phyloP scores from a whole-genome alignment of 92 coral and sea anemone species.

The Bergia puertoricense region DNA sequence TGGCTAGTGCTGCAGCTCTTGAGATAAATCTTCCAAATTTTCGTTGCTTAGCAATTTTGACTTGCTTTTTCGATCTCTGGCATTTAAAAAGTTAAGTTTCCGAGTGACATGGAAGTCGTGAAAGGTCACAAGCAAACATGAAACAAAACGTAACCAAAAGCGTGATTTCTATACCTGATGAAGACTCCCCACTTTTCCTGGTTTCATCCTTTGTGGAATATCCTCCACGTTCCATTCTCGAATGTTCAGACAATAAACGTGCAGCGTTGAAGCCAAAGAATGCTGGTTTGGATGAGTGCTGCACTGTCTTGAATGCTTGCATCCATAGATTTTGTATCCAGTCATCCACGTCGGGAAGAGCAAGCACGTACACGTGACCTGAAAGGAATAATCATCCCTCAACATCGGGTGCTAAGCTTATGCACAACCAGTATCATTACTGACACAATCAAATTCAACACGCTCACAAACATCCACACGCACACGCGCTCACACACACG shows the following conservation, averaged over 20 bases:
- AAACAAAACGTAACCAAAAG: neutral
- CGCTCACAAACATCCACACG: neutral
- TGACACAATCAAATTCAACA: no score
- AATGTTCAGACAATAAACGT: neutral
- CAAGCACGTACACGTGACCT: neutral
- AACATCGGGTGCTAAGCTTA: neutral
- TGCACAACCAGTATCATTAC: neutral
- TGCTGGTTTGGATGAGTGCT: neutral
- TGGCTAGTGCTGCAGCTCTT: no score
- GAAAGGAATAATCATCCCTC: neutral
- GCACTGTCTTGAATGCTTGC: slow-evolving; percentile 3
- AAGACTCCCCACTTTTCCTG: neutral
- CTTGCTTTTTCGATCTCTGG: no score
- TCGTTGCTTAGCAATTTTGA: no score
- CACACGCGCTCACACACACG: neutral
- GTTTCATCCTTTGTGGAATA: neutral
- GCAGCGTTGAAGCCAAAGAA: neutral
- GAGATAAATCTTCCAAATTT: no score
- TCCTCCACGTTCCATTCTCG: neutral
- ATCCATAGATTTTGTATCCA: slow-evolving; percentile 17
- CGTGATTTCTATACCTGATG: neutral
- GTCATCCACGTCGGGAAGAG: neutral
- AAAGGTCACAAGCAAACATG: no score
- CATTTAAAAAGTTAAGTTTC: no score
- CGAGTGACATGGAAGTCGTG: no score